These are phyloP conservation scores for Samia ricini DNA, from an alignment of 1,140 invertebrate species.

Conservation along the genomic window DNA sequence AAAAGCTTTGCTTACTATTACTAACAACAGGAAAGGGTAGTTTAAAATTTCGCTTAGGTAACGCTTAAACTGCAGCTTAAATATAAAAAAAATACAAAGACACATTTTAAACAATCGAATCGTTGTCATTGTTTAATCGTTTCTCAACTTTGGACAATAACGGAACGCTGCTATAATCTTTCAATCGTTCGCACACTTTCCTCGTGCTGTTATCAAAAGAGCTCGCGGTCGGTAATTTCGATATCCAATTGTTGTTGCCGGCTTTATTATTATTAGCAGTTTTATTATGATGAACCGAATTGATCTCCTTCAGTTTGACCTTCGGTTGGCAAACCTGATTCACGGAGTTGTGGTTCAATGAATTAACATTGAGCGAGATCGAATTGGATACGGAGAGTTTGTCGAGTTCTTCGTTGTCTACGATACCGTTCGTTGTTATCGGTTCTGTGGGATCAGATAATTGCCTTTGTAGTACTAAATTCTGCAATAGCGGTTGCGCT, in stretches of 20 bases:
- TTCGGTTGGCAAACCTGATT: constrained; percentile 52
- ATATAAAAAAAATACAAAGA: too few relatives aligned
- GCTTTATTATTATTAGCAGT: constrained; percentile 53
- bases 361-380: constrained; percentile 61
- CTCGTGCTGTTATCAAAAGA: constrained; percentile 65
- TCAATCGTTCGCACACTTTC: constrained; percentile 54
- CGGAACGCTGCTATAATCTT: constrained; percentile 72
- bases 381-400: constrained; percentile 60
- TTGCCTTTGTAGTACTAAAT: constrained; percentile 58
- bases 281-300: constrained; percentile 62
- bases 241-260: constrained; percentile 74
- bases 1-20: too few relatives aligned
- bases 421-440: constrained; percentile 58
- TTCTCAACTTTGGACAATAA: constrained; percentile 62
- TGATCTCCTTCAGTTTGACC: constrained; percentile 66
- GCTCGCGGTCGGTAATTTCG: constrained; percentile 63
- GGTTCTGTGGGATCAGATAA: constrained; percentile 61
- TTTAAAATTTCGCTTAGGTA: too few relatives aligned
- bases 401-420: constrained; percentile 53
- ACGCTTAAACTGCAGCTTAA: too few relatives aligned
- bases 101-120: constrained; percentile 61
- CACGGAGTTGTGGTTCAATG: constrained; percentile 58
- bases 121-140: too few relatives aligned
- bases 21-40: too few relatives aligned
- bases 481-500: constrained; percentile 57